Conservation (phyloP, 1,140 invertebrate genomes). For the silkworm (Bombyx mori) region DNA sequence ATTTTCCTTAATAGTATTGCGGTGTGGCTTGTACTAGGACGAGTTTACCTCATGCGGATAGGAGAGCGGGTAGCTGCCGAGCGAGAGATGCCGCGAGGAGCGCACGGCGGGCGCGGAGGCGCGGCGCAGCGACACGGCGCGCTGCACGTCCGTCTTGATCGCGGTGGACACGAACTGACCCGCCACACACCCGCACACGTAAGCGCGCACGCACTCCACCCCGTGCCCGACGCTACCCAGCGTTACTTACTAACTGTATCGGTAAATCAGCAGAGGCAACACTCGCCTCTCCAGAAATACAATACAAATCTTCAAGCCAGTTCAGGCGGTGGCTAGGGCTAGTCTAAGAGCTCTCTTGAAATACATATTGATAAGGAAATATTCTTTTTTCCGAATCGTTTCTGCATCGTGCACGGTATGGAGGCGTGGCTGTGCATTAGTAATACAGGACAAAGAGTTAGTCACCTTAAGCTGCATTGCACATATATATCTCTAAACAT, state of each 20-base stretch:
- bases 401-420: too few species aligned
- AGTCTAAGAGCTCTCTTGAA: too few species aligned
- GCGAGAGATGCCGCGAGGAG: constrained; percentile 31
- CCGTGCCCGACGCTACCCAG: background rate
- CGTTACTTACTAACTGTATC: too few species aligned
- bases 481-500: background rate
- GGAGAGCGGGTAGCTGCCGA: constrained; percentile 33
- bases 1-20: too few species aligned
- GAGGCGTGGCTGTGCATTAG: constrained; percentile 17
- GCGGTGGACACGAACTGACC: constrained; percentile 83
- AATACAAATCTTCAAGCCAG: too few species aligned
- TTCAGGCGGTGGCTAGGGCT: too few species aligned
- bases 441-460: constrained; percentile 20
- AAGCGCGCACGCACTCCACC: constrained; percentile 13
- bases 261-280: too few species aligned
- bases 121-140: constrained; percentile 75
- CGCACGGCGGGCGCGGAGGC: constrained; percentile 47
- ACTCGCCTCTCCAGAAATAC: too few species aligned
- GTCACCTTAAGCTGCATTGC: constrained; percentile 20
- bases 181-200: constrained; percentile 43
- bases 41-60: constrained; percentile 38
- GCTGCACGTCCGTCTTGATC: constrained; percentile 84
- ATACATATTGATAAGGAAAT: too few species aligned
- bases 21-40: too few species aligned
- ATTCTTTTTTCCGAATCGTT: too few species aligned